Evolutionary conservation across 2,113 vertebrate genomes (phyloP), one percentile per base, ranked within the genome.

Genomic region (Orycteropus afer): DNA sequence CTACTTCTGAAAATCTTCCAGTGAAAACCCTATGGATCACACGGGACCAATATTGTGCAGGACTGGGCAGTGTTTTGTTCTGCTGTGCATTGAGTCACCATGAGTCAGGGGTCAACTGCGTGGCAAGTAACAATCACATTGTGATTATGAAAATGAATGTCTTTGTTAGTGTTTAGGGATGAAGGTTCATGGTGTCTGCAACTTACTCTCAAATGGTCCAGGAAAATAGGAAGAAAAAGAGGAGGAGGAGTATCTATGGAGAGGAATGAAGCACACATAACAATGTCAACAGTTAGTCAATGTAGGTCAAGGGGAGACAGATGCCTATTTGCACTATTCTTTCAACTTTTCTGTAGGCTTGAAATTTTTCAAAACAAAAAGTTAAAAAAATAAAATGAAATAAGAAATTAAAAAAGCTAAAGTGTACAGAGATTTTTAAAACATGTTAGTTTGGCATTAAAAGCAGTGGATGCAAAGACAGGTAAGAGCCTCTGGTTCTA

Each of bases 351-450:
- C 57, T 59, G 18, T 1, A 80, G 40, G 20, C 34, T 69, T 55
- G 32, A 49, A 29, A 63, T 23, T 61, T 82, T 89, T 61, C 74
- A 63, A 84, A 91, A 51, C 57, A 81, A 40, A 34, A 91, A 23
- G 18, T 69, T 76, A 63, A 90, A 90, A 85, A 57, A n/a, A 87
- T 57, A 79, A 95, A 91, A 86, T 34, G 23, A 77, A 77, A 63
- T 93, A 11, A 40, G 7, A 59, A 40, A 49, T 78, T n/a, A 45
- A 1, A 67, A 81, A 71, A 40, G 57, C 7, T 45, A 20, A 40
- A 51, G 57, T 40, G 14, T 87, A 15, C 9, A 49, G 23, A 25
- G 81, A 25, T 85, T 80, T 89, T 63, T 8, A 18, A 88, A 78
- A 42, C n/a, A 55, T 74, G 57, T 77, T 55, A 25, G 10, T 80